Conservation (phyloP, 2,797 vertebrate species). For the Buphagus erythrorhynchus region DNA sequence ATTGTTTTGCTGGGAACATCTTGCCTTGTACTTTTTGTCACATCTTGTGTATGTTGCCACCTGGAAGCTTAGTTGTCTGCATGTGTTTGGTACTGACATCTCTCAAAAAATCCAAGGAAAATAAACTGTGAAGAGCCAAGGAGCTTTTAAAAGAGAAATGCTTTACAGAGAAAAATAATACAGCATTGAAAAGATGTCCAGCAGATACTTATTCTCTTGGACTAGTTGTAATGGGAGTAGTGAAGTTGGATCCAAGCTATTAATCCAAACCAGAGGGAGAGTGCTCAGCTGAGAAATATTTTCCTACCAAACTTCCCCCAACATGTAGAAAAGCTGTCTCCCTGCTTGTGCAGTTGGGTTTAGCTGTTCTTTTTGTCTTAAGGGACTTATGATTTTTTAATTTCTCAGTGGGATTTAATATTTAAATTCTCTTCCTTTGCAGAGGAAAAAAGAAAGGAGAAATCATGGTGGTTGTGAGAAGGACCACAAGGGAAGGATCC, state of each 20-base stretch:
- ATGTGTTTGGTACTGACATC: not conserved
- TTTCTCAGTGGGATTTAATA: not conserved
- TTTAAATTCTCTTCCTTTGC: not conserved
- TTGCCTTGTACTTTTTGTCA: not conserved
- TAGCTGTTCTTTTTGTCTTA: not conserved
- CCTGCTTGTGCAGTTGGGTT: not conserved
- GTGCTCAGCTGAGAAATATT: slow-evolving; percentile 7
- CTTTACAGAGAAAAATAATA: not conserved
- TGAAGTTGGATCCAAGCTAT: not conserved
- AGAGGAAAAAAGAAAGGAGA: not conserved
- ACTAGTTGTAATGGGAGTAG: not conserved
- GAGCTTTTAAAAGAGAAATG: not conserved
- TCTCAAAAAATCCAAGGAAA: not conserved
- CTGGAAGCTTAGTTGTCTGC: not conserved
- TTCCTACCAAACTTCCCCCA: not conserved
- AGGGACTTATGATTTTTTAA: not conserved
- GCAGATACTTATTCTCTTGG: not conserved
- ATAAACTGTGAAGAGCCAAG: not conserved
- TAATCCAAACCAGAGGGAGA: slow-evolving; percentile 20
- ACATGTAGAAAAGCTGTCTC: not conserved
- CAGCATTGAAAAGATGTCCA: not conserved
- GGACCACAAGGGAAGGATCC: not conserved
- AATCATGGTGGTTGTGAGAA: not conserved
- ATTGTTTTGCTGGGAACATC: not conserved
- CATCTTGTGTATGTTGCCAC: not conserved